These are phyloP conservation scores for Galago senegalensis DNA, from an alignment of 2,797 vertebrate genomes.

Conservation along the genomic window DNA sequence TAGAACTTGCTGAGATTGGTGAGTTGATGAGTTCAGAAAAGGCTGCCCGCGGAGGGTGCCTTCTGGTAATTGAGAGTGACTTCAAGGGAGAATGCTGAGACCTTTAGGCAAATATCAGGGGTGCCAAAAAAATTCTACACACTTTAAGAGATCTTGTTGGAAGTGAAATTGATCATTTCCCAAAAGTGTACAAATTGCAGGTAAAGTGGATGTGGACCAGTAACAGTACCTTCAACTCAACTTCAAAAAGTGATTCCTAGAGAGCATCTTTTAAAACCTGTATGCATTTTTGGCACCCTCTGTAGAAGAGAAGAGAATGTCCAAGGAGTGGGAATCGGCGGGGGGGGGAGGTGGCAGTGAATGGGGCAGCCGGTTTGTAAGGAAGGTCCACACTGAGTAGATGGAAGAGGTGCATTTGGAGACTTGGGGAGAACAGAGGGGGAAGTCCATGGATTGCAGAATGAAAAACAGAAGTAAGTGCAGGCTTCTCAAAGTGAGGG, in stretches of 20 bases:
- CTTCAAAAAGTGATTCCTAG: too few relatives aligned
- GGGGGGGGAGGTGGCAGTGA: neutral
- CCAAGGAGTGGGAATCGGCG: neutral
- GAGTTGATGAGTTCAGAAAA: too few relatives aligned
- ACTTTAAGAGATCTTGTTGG: too few relatives aligned
- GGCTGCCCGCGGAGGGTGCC: accelerated
- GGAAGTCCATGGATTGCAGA: neutral
- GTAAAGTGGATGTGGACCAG: too few relatives aligned
- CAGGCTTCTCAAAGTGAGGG: neutral
- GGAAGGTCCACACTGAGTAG: neutral
- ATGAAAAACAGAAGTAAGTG: neutral
- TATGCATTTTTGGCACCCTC: too few relatives aligned
- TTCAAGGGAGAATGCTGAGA: neutral
- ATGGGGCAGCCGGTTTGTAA: neutral
- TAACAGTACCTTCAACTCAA: too few relatives aligned
- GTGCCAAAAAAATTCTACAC: too few relatives aligned
- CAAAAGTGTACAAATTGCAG: too few relatives aligned
- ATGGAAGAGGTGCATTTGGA: neutral
- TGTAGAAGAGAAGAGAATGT: too few relatives aligned
- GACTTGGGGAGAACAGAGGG: neutral
- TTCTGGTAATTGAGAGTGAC: neutral
- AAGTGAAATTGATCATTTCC: too few relatives aligned
- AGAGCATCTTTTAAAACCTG: too few relatives aligned
- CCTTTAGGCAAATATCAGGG: neutral
- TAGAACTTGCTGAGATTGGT: neutral